phyloP scores from a whole-genome alignment of 64 coral and sea anemone species.

The Stylophora pistillata region DNA sequence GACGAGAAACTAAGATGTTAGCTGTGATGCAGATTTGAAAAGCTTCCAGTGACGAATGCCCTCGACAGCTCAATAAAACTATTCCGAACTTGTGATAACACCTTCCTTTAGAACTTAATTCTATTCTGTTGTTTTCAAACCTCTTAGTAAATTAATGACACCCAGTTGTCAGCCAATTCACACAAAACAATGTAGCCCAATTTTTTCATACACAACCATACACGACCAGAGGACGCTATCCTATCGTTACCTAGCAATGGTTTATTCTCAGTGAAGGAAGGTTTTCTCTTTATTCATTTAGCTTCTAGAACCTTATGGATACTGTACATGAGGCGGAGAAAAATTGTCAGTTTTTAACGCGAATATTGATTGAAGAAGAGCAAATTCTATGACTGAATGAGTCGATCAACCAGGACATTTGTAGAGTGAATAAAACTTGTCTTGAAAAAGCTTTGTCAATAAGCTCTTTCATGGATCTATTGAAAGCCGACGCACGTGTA shows the following conservation, averaged over 20 bases:
- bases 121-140: neutral
- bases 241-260: constrained; percentile 46
- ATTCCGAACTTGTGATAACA: neutral
- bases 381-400: no score
- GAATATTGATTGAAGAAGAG: no score
- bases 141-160: neutral
- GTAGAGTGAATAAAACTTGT: no score
- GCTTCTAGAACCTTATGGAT: neutral
- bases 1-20: neutral
- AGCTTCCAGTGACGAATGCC: neutral
- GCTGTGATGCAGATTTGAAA: neutral
- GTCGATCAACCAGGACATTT: no score
- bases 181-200: neutral
- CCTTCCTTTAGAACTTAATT: neutral
- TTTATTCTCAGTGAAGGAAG: neutral
- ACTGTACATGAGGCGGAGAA: neutral
- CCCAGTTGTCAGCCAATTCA: constrained; percentile 9
- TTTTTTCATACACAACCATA: neutral
- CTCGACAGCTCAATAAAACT: constrained; percentile 6
- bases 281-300: neutral
- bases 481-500: neutral
- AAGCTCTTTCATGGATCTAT: neutral
- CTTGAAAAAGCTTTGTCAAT: neutral
- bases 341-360: no score
- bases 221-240: constrained; percentile 10